Evolutionary conservation across 2,888 invertebrate species (phyloP).

Genomic region (Loripinus fragilis): DNA sequence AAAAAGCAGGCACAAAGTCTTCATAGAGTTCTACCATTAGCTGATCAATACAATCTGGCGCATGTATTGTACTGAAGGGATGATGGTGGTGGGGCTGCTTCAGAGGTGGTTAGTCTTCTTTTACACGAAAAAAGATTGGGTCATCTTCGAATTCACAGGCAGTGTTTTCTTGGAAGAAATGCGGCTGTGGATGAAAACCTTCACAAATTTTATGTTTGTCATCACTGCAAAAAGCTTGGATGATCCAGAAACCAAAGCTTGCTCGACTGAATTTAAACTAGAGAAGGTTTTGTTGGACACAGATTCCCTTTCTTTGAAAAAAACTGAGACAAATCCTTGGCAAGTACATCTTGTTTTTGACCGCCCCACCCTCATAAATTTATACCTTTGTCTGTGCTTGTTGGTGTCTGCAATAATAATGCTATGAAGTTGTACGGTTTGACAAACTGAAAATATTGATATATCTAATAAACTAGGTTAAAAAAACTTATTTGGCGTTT

Average conservation of each 20-base stretch:
- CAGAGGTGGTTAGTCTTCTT: neutral
- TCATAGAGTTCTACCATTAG: conserved; percentile 7
- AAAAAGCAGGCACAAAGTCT: conserved; percentile 5
- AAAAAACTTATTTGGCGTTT: no score
- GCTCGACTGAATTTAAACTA: neutral
- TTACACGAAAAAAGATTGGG: neutral
- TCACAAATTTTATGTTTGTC: conserved; percentile 1
- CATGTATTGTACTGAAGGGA: conserved; percentile 13
- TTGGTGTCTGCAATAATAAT: no score
- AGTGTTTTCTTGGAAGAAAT: conserved; percentile 16
- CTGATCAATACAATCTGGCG: conserved; percentile 6
- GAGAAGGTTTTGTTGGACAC: neutral
- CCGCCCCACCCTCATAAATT: neutral
- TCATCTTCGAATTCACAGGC: conserved; percentile 11
- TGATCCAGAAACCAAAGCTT: neutral
- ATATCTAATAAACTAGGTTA: no score
- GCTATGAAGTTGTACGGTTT: no score
- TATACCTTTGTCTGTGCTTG: neutral
- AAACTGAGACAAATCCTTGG: conserved; percentile 1
- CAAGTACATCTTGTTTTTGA: neutral
- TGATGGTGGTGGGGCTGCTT: conserved; percentile 12
- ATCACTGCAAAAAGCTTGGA: neutral
- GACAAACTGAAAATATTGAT: no score
- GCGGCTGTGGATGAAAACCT: neutral
- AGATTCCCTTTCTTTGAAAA: neutral